A percentile compares a stretch with the other conserved stretches of the same genome.
These are phyloP conservation scores for Brienomyrus longianalis DNA, from an alignment of 2,113 vertebrate species.

Conservation along the genomic window DNA sequence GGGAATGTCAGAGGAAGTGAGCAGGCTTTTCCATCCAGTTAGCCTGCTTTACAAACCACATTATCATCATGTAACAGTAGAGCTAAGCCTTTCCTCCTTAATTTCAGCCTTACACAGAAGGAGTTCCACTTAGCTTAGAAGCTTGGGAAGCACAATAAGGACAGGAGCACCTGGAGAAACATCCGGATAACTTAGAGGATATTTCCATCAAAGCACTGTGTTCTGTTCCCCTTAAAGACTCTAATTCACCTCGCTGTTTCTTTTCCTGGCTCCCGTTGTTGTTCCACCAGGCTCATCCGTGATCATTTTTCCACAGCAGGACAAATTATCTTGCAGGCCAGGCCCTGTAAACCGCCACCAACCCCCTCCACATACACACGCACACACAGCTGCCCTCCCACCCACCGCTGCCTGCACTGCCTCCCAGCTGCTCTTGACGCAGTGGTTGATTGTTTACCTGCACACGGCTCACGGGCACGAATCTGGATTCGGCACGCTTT, in stretches of 20 bases:
- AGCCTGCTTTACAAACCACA: not conserved
- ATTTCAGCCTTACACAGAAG: not conserved
- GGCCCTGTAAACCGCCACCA: not conserved
- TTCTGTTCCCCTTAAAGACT: not conserved
- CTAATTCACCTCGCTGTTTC: not conserved
- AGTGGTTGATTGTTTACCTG: constrained; percentile 1
- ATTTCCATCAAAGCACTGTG: not conserved
- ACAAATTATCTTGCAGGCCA: not conserved
- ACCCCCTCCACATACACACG: not conserved
- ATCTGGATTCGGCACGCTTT: constrained; percentile 4
- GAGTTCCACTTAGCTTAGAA: not conserved
- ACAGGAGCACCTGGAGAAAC: not conserved
- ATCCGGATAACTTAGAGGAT: not conserved
- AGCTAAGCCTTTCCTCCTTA: not conserved
- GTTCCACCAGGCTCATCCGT: not conserved
- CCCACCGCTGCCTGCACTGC: not conserved
- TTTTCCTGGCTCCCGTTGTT: not conserved
- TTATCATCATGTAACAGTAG: not conserved
- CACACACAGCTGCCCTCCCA: not conserved
- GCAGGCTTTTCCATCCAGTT: not conserved
- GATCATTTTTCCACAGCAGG: not conserved
- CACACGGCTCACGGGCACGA: not conserved
- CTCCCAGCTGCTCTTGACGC: not conserved
- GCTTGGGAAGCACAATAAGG: not conserved
- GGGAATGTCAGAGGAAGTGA: not conserved